These are phyloP conservation scores for Beroe forskalii DNA, from an alignment of 37 sponge, comb jelly and placozoan genomes.

Conservation along the genomic window DNA sequence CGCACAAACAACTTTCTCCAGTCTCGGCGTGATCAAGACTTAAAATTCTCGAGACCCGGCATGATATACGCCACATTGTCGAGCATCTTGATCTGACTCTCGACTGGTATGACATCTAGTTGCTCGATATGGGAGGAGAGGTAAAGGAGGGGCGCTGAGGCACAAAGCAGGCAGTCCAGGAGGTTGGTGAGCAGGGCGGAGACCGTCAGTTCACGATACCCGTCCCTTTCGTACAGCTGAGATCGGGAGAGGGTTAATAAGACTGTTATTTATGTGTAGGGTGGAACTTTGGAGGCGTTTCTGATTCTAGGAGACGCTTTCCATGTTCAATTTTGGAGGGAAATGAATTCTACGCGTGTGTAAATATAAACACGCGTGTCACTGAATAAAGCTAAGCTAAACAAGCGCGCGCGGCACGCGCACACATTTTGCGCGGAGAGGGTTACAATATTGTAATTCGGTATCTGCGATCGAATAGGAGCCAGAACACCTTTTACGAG, in stretches of 20 bases:
- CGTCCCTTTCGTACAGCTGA: background rate
- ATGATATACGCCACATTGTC: constrained; percentile 45
- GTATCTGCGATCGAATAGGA: too few species aligned
- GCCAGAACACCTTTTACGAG: too few species aligned
- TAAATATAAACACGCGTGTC: too few species aligned
- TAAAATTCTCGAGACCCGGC: constrained; percentile 58
- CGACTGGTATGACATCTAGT: constrained; percentile 37
- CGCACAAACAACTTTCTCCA: too few species aligned
- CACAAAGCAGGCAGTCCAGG: constrained; percentile 44
- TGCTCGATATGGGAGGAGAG: constrained; percentile 41
- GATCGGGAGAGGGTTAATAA: background rate
- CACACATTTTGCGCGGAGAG: too few species aligned
- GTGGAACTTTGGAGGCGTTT: background rate
- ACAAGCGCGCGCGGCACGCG: too few species aligned
- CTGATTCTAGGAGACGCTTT: too few species aligned
- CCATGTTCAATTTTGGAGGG: too few species aligned
- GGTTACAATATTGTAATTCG: too few species aligned
- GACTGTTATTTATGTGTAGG: background rate
- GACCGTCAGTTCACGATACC: constrained; percentile 32
- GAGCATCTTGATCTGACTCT: constrained; percentile 55
- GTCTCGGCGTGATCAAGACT: too few species aligned
- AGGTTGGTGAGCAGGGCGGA: constrained; percentile 21
- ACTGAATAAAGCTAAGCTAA: too few species aligned
- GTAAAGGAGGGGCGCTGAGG: constrained; percentile 48
- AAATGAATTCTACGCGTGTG: too few species aligned